These are phyloP conservation scores for Rhopalosiphum padi DNA, from an alignment of 1,140 invertebrate genomes.

Conservation along the genomic window DNA sequence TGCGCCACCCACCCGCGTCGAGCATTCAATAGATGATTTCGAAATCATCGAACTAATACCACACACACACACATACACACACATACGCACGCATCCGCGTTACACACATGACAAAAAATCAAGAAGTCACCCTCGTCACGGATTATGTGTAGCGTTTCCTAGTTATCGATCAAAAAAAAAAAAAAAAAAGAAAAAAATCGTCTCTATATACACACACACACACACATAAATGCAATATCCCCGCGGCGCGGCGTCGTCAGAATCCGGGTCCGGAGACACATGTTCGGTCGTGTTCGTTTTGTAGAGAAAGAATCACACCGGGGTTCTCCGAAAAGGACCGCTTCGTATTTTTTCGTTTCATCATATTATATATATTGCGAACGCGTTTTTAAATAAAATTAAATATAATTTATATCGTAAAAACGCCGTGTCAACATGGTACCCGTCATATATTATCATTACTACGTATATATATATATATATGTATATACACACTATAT, in stretches of 20 bases:
- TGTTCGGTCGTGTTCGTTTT: not conserved
- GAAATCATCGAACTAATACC: not conserved
- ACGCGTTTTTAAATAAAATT: not conserved
- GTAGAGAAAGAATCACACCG: not conserved
- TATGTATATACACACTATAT: no score
- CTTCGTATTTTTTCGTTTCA: not conserved
- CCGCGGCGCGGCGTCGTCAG: not conserved
- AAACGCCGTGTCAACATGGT: not conserved
- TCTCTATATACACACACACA: not conserved
- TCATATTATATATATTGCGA: not conserved
- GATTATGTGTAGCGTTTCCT: conserved; percentile 1
- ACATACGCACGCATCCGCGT: not conserved
- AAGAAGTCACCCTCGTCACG: conserved; percentile 12
- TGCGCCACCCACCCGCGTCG: not conserved
- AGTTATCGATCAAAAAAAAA: not conserved
- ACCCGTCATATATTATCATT: not conserved
- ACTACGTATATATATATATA: no score
- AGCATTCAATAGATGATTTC: not conserved
- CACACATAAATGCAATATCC: not conserved
- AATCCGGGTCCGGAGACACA: not conserved
- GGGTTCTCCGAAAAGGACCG: not conserved
- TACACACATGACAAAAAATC: not conserved
- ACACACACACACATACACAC: not conserved
- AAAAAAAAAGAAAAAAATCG: not conserved
- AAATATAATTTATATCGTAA: not conserved